Evolutionary conservation across 2,113 vertebrate genomes (phyloP), one percentile per base, ranked within the genome.

Genomic region (Ictalurus furcatus): DNA sequence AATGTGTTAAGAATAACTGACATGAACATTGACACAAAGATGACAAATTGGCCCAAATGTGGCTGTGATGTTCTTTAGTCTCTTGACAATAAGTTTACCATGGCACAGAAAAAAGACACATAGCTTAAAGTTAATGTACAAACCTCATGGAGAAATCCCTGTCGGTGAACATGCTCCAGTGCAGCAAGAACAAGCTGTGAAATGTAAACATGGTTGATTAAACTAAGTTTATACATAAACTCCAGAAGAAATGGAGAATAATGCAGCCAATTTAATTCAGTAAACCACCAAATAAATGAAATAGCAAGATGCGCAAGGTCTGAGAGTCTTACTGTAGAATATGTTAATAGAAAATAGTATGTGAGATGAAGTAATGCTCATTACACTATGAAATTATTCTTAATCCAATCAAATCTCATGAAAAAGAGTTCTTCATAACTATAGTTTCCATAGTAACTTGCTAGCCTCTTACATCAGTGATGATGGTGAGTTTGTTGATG

Each of bases 61-160:
- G 21, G 30, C 17, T 44, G 6, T 34, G 14, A 74, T 40, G 23
- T 34, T 9, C 1, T 71, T 71, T 17, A n/a, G 48, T 54, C 44
- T 56, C 11, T 28, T n/a, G 23, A 79, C 25, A 40, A 14, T n/a
- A 56, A 4, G 30, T 7, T 67, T 13, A 81, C 4, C 5, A 37
- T 59, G 9, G 34, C 14, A 19, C 1, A 86, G 16, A 23, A 30
- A 59, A 83, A 40, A 84, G 16, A 65, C 14, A 89, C 61, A 89
- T 21, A 37, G 13, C 11, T 71, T 69, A 63, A 86, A 30, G 52
- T 78, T 74, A 17, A 28, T 34, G 58, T 13, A 95, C 96, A 95
- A 91, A 97, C 97, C 91, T 97, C 96, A 1, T 56, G 90, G 69
- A 97, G 95, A 44, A 96, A 94, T 28, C 96, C 96, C 25, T 92